phyloP scores from a whole-genome alignment of 2,797 vertebrate genomes.

The Tolypeutes matacus region DNA sequence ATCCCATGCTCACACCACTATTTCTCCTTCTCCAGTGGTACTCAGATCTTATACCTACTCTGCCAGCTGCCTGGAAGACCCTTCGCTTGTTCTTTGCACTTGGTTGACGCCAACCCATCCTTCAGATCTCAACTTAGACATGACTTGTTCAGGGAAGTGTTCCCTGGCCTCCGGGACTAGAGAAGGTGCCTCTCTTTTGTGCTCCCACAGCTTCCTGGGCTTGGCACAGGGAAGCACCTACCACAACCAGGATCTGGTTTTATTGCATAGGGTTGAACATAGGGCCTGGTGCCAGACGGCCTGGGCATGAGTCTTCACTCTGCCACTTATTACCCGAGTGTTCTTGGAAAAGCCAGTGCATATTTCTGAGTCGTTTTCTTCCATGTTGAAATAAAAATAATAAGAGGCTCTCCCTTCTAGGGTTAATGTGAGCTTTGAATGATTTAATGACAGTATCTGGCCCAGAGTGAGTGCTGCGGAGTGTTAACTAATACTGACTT shows the following conservation, averaged over 20 bases:
- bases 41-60: neutral
- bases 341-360: neutral
- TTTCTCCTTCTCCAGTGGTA: neutral
- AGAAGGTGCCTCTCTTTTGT: neutral
- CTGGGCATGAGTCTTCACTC: neutral
- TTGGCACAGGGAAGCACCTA: rapidly evolving
- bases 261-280: rapidly evolving
- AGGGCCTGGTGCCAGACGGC: neutral
- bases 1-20: rapidly evolving
- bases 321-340: neutral
- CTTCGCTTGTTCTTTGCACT: neutral
- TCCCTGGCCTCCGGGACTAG: too few species aligned
- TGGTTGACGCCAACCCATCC: neutral
- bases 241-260: rapidly evolving
- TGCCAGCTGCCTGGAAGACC: neutral
- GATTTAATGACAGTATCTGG: rapidly evolving
- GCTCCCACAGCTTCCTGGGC: neutral
- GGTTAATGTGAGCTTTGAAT: rapidly evolving
- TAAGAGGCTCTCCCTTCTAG: rapidly evolving
- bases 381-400: neutral
- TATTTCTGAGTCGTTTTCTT: neutral
- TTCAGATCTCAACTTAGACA: neutral
- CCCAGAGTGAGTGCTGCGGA: rapidly evolving
- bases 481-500: rapidly evolving
- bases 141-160: neutral